Conservation (phyloP, 2,113 vertebrate species). For the Neodon shergylaensis region DNA sequence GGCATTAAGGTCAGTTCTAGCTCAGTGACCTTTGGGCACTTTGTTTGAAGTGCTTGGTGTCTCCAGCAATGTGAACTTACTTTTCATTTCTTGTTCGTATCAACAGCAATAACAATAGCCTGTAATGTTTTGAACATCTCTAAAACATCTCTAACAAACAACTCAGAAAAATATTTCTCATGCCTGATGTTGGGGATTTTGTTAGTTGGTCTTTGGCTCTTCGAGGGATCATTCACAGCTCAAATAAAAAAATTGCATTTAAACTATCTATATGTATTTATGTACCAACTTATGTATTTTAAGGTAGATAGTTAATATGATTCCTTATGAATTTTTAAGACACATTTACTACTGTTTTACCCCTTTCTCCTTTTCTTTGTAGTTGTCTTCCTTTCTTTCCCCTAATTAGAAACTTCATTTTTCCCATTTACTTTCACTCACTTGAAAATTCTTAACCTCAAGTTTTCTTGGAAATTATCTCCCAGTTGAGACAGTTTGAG, state of each 20-base stretch:
- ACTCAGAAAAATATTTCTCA: background rate
- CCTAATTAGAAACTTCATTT: background rate
- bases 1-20: background rate
- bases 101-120: background rate
- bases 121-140: background rate
- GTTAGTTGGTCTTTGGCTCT: background rate
- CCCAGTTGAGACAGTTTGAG: background rate
- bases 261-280: background rate
- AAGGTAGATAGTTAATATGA: background rate
- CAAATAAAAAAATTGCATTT: background rate
- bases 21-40: background rate
- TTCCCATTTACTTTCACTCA: background rate
- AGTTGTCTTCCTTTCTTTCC: no score
- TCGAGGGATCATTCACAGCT: background rate
- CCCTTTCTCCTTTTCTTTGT: background rate
- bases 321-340: background rate
- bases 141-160: background rate
- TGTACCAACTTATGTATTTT: background rate
- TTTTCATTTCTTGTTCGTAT: no score
- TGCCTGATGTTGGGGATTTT: background rate
- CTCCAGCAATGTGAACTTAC: background rate
- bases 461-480: slow-evolving; percentile 17
- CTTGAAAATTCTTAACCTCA: background rate
- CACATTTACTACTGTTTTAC: background rate
- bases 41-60: background rate